phyloP scores from a whole-genome alignment of 2,797 vertebrate species.

The Myiothlypis coronata region DNA sequence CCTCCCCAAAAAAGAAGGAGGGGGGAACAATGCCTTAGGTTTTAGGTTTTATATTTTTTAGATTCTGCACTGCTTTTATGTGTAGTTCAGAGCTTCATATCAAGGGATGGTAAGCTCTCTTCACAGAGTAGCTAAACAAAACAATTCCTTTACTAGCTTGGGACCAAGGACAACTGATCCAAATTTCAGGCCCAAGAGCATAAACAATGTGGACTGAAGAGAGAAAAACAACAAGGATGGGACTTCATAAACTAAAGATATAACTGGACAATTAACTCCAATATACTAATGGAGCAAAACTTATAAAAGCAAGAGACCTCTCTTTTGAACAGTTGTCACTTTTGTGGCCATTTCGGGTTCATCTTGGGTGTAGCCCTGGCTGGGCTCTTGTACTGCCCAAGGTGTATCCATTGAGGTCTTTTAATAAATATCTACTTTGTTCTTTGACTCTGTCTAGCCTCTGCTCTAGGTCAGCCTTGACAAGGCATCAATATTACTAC shows the following conservation, averaged over 20 bases:
- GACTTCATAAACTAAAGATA: neutral
- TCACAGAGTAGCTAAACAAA: neutral
- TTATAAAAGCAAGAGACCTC: neutral
- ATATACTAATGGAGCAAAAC: neutral
- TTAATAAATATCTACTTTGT: neutral
- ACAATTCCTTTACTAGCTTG: neutral
- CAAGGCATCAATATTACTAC: neutral
- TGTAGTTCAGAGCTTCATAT: neutral
- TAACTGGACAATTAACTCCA: neutral
- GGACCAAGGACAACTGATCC: neutral
- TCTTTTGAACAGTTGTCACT: neutral
- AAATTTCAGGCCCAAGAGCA: neutral
- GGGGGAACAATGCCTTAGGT: neutral
- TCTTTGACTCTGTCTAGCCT: neutral
- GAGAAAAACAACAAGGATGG: neutral
- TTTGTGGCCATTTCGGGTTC: neutral
- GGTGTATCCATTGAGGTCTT: neutral
- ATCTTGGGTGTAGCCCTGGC: neutral
- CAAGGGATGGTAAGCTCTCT: neutral
- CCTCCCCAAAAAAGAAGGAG: neutral
- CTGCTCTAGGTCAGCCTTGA: neutral
- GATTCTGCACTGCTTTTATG: neutral
- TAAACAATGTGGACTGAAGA: neutral
- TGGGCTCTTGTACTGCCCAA: neutral
- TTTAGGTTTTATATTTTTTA: neutral